phyloP scores from a whole-genome alignment of 2,797 vertebrate genomes.

The Gadopsis marmoratus region DNA sequence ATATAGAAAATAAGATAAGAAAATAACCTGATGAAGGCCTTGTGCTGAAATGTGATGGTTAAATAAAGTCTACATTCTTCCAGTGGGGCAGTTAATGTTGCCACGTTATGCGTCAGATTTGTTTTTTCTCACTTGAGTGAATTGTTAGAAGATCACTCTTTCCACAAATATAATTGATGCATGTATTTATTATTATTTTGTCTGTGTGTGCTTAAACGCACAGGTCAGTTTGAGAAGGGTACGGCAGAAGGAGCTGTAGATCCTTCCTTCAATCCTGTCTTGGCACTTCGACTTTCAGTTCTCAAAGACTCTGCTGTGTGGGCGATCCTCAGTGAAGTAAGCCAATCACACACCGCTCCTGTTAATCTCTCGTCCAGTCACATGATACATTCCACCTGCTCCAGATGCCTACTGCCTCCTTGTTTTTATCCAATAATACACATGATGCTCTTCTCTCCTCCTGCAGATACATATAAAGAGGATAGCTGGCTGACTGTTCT shows the following conservation, averaged over 20 bases:
- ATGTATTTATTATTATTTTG: neutral
- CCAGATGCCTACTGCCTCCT: neutral
- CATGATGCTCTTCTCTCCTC: constrained; percentile 64
- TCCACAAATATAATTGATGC: neutral
- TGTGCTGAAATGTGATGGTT: neutral
- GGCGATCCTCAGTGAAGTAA: constrained; percentile 98
- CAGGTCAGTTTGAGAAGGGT: constrained; percentile 95
- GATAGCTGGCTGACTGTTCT: constrained; percentile 86
- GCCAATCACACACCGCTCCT: constrained; percentile 41
- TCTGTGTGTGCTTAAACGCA: constrained; percentile 33
- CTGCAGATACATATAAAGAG: constrained; percentile 98
- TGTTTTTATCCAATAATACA: constrained; percentile 19
- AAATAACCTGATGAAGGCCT: neutral
- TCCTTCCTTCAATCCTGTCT: constrained; percentile 90
- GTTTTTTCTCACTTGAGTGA: neutral
- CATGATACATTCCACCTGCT: neutral
- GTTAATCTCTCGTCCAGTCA: constrained; percentile 29
- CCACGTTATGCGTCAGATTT: neutral
- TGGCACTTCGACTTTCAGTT: constrained; percentile 93
- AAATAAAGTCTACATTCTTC: neutral
- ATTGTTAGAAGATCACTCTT: neutral
- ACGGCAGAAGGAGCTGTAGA: constrained; percentile 93
- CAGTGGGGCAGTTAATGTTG: neutral
- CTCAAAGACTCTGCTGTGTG: constrained; percentile 96
- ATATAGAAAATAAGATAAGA: too few species aligned